Evolutionary conservation across 2,113 vertebrate species (phyloP), one percentile per base, ranked within the genome.

Genomic region (Melanerpes aurifrons): DNA sequence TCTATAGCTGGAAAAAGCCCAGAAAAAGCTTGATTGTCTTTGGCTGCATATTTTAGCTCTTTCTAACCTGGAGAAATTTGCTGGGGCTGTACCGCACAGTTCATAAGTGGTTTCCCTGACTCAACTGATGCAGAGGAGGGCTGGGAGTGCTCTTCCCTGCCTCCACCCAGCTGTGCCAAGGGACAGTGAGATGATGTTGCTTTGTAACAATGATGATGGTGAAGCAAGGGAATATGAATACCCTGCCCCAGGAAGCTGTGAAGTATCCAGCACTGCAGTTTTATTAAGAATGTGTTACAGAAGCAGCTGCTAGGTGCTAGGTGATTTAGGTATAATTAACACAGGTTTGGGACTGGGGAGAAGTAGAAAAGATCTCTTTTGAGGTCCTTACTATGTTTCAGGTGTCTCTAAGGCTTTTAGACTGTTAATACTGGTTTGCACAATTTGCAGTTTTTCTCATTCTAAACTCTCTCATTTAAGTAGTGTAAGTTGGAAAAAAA

Each of bases 201-300:
- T 88, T 66, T 79, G 37, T 85, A 75, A 79, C 4, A 7, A 12
- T 58, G 45, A 64, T 1, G 4, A 43, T 6, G 69, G 15, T 0
- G 2, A 90, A 80, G 13, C 24, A 61, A 69, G 45, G 54, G 56
- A 66, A 37, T 68, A 82, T 0, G 26, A 67, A 63, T 14, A 17
- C 6, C 8, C 25, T 62, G 24, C 7, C 32, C 2, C 2, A 1
- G 0, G 76, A 92, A 90, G 14, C 16, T 62, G 24, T 40, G 37
- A 86, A 69, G 15, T 29, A 86, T 35, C 15, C 14, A 86, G 26
- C 4, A 28, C 54, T 0, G 1, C 14, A 64, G 14, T 21, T 67
- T 68, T 59, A 22, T 37, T 0, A 67, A 70, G 20, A 68, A 6
- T 0, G 0, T 67, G 20, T 71, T 56, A n/a, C 29, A 78, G 66